Percentiles rank a stretch among this genome's conserved stretches.
These are phyloP conservation scores for Whitmania pigra DNA, from an alignment of 1,140 invertebrate species.

Conservation along the genomic window DNA sequence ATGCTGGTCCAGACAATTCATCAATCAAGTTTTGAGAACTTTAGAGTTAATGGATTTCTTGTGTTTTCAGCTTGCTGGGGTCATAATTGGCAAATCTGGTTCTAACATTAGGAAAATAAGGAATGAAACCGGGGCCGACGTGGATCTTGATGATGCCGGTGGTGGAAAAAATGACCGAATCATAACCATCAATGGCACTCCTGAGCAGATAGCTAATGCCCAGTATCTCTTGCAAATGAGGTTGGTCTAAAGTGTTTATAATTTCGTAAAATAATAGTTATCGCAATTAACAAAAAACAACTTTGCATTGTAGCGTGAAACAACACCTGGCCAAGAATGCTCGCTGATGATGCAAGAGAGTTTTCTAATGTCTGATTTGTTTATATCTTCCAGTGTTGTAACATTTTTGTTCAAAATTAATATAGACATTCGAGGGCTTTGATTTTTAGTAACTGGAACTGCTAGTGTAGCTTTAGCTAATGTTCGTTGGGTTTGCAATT, in stretches of 20 bases:
- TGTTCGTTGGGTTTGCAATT: no score
- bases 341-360: no score
- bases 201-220: slow-evolving; percentile 88
- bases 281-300: neutral
- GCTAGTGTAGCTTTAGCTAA: no score
- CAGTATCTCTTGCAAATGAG: slow-evolving; percentile 87
- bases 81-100: slow-evolving; percentile 93
- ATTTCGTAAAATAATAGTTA: neutral
- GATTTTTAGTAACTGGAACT: no score
- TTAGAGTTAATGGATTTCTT: no score
- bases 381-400: no score
- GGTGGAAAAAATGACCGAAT: slow-evolving; percentile 81
- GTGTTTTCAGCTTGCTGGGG: slow-evolving; percentile 86
- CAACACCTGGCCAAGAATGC: slow-evolving; percentile 12
- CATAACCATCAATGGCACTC: slow-evolving; percentile 82
- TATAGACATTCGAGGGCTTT: no score
- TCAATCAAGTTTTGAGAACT: neutral
- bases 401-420: no score
- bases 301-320: neutral
- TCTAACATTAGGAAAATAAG: slow-evolving; percentile 83
- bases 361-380: no score
- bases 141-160: slow-evolving; percentile 85
- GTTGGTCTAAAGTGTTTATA: slow-evolving; percentile 30
- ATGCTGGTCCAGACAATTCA: neutral
- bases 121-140: slow-evolving; percentile 79